phyloP scores from a whole-genome alignment of 2,888 invertebrate species.

The Teleogryllus oceanicus region DNA sequence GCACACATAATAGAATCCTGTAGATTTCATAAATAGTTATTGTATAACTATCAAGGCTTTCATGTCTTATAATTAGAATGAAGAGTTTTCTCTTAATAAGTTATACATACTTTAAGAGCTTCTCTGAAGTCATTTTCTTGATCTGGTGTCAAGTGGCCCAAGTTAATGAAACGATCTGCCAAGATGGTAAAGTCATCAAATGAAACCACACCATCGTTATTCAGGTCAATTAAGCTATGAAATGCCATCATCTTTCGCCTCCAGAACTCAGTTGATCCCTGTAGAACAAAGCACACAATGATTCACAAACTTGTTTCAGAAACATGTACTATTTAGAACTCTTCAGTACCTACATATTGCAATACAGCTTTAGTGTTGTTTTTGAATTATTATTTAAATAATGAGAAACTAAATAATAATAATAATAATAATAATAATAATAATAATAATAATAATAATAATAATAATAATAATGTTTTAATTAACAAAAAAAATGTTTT shows the following conservation, averaged over 20 bases:
- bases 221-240: constrained; percentile 76
- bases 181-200: constrained; percentile 76
- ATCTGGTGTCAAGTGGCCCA: constrained; percentile 67
- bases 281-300: constrained; percentile 32
- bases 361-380: no score
- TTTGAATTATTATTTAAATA: neutral
- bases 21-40: no score
- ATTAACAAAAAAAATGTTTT: no score
- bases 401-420: neutral
- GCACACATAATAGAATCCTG: no score
- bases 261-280: constrained; percentile 69
- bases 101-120: constrained; percentile 60
- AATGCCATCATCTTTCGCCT: constrained; percentile 81
- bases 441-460: neutral
- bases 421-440: constrained; percentile 24
- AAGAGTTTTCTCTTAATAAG: no score
- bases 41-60: no score
- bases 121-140: constrained; percentile 66
- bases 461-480: no score
- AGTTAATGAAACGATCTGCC: constrained; percentile 67
- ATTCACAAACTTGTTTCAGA: neutral
- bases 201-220: constrained; percentile 80
- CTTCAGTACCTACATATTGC: neutral
- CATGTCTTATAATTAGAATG: no score
- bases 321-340: neutral